phyloP scores from a whole-genome alignment of 2,888 invertebrate genomes.

The Polia nebulosa region DNA sequence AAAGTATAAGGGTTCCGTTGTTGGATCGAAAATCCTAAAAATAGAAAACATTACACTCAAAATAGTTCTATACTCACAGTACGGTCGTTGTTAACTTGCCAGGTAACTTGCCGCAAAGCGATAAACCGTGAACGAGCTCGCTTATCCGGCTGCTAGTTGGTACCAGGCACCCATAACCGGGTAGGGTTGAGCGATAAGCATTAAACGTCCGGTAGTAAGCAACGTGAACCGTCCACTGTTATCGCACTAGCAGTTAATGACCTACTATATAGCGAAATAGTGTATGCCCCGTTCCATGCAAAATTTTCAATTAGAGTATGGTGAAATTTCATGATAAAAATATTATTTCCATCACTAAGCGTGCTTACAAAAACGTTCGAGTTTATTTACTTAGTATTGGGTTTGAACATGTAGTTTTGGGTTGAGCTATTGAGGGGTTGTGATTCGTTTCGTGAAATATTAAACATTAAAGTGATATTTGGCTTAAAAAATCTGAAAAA shows the following conservation, averaged over 20 bases:
- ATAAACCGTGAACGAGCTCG: constrained; percentile 26
- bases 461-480: no score
- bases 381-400: background rate
- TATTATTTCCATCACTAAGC: background rate
- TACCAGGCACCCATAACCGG: constrained; percentile 34
- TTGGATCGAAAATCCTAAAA: background rate
- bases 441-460: no score
- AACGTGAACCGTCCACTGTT: constrained; percentile 27
- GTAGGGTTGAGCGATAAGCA: constrained; percentile 45
- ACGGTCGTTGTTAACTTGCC: background rate
- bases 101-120: constrained; percentile 36
- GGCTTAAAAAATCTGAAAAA: no score
- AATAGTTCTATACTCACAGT: background rate
- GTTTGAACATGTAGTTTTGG: background rate
- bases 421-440: no score
- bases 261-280: constrained; percentile 30
- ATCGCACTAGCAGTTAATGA: constrained; percentile 21
- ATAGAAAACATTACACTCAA: background rate
- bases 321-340: background rate
- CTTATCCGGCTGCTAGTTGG: constrained; percentile 34
- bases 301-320: background rate
- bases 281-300: background rate
- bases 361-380: background rate
- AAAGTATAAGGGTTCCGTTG: background rate
- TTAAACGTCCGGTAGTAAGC: constrained; percentile 37